phyloP scores from a whole-genome alignment of 2,888 invertebrate genomes.

The Notodonta dromedarius region DNA sequence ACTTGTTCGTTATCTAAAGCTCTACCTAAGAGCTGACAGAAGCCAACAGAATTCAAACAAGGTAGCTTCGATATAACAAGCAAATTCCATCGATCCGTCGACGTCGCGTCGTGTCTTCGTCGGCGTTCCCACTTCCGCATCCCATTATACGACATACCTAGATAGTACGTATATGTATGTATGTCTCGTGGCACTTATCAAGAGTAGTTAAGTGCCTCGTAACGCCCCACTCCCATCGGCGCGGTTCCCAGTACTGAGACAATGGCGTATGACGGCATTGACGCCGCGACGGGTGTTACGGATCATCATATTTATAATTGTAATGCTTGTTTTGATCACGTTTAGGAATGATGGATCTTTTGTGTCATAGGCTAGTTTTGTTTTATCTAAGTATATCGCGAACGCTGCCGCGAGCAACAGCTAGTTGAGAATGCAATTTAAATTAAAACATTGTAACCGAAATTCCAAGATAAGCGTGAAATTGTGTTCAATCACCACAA shows the following conservation, averaged over 20 bases:
- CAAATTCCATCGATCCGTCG: slow-evolving; percentile 4
- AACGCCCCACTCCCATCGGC: slow-evolving; percentile 30
- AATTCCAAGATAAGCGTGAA: neutral
- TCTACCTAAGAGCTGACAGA: too few relatives aligned
- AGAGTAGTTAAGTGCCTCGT: slow-evolving; percentile 20
- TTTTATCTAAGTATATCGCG: too few relatives aligned
- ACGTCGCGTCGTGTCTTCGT: neutral
- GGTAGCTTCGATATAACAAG: neutral
- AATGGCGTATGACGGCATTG: slow-evolving; percentile 26
- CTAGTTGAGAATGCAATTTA: too few relatives aligned
- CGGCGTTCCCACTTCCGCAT: slow-evolving; percentile 21
- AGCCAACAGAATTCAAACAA: too few relatives aligned
- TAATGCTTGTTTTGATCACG: slow-evolving; percentile 10
- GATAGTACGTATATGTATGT: neutral
- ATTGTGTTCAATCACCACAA: slow-evolving; percentile 9
- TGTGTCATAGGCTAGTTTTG: too few relatives aligned
- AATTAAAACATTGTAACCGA: neutral
- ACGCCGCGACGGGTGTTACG: slow-evolving; percentile 13
- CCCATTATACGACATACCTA: slow-evolving; percentile 8
- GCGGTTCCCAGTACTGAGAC: slow-evolving; percentile 32
- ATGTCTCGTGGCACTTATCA: neutral
- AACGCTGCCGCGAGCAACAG: too few relatives aligned
- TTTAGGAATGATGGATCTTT: neutral
- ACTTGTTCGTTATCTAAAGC: too few relatives aligned
- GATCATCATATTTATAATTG: slow-evolving; percentile 23